A percentile compares a stretch with the other conserved stretches of the same genome.
phyloP scores from a whole-genome alignment of 2,888 invertebrate species.

The Choristoneura rosaceana region DNA sequence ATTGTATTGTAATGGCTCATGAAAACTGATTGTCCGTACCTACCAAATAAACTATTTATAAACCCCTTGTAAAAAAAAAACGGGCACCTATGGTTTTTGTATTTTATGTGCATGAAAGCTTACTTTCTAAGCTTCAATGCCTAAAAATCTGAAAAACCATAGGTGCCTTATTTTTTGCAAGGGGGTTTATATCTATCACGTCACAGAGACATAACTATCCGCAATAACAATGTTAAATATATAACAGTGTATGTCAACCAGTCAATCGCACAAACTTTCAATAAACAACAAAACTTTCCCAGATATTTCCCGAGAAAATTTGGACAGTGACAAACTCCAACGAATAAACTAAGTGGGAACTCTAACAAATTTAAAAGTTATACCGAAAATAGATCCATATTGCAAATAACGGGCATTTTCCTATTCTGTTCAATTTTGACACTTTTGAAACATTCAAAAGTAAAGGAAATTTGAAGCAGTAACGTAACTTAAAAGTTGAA shows the following conservation, averaged over 20 bases:
- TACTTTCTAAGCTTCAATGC: too few species aligned
- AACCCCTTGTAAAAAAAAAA: too few species aligned
- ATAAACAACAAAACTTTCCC: background rate
- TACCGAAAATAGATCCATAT: slow-evolving; percentile 29
- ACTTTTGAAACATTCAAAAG: slow-evolving; percentile 8
- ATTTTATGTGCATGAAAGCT: too few species aligned
- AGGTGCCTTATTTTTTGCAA: too few species aligned
- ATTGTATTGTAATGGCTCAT: too few species aligned
- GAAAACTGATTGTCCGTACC: too few species aligned
- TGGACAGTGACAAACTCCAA: background rate
- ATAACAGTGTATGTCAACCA: background rate
- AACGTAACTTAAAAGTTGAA: background rate
- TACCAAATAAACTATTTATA: too few species aligned
- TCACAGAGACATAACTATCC: too few species aligned
- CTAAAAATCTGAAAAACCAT: too few species aligned
- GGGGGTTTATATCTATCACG: too few species aligned
- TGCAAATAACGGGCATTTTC: slow-evolving; percentile 7
- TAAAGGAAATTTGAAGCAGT: background rate
- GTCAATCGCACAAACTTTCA: background rate
- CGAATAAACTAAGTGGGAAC: slow-evolving; percentile 13
- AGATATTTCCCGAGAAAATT: background rate
- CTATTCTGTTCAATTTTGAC: slow-evolving; percentile 18
- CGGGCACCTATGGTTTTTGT: too few species aligned
- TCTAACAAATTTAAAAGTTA: slow-evolving; percentile 34
- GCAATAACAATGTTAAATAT: too few species aligned